Evolutionary conservation across 2,888 invertebrate genomes (phyloP), one percentile per base, ranked within the genome.

Genomic region (Coremacera marginata): DNA sequence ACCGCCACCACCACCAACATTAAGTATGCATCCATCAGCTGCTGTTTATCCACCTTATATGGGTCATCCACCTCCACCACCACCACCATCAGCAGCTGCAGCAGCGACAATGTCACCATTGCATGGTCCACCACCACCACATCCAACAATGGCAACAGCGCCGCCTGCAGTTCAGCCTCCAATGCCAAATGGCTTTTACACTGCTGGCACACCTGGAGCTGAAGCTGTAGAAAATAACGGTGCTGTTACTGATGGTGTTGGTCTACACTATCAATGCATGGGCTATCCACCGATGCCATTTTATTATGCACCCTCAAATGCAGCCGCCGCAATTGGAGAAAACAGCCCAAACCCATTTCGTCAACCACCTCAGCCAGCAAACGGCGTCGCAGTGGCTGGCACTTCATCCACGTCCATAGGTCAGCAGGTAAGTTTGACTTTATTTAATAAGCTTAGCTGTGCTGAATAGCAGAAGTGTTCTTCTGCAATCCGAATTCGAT

Each of bases 271-370:
- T 63, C 80, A 81, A 22, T 84, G 84, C 65, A 77, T 84, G 51
- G 80, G 81, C 37, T 83, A 82, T 78, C 80, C 84, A 22, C 82
- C 83, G 74, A 72, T 84, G 68, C 80, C 84, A 52, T 75, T 87
- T 68, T 83, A 81, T 79, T 84, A 82, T 76, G 78, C 81, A 25
- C 76, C 81, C 31, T 37, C 77, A 8, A 79, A 22, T 34, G 19
- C 49, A 3, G 31, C 78, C 31, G 34, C 75, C 16, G 70, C 70
- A 37, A 75, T 75, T n/a, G 62, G 62, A 63, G 77, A 60, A 57
- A 67, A 34, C 51, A 75, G 62, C 1, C 27, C 77, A 31, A 51
- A 37, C 16, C 19, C 31, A 27, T 52, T 49, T 22, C 14, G 67
- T 34, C 49, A 27, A 19, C 25, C 62, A 31, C n/a, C 14, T 4